These are phyloP conservation scores for Dusona sp. DNA, from an alignment of 2,888 invertebrate species.

Conservation along the genomic window DNA sequence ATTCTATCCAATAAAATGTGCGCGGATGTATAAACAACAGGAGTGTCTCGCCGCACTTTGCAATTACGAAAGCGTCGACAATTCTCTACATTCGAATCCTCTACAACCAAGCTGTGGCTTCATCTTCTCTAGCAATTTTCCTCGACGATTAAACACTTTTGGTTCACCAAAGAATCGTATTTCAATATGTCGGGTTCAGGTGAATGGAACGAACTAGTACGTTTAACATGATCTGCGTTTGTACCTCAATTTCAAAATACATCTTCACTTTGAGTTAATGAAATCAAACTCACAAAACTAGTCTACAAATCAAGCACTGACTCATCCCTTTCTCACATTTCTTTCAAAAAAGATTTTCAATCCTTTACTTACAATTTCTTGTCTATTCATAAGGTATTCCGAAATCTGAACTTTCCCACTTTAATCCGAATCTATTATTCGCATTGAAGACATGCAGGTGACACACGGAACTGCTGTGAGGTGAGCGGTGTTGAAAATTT, in stretches of 20 bases:
- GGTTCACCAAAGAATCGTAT: slow-evolving; percentile 33
- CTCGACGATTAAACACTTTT: slow-evolving; percentile 30
- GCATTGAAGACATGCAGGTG: background rate
- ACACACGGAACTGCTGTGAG: background rate
- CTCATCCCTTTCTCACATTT: background rate
- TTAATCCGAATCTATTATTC: background rate
- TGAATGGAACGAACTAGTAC: slow-evolving; percentile 1
- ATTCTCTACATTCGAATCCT: slow-evolving; percentile 24
- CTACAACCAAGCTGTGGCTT: slow-evolving; percentile 19
- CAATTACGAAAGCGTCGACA: slow-evolving; percentile 50
- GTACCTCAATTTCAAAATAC: background rate
- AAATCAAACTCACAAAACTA: background rate
- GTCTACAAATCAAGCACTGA: background rate
- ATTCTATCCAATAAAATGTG: slow-evolving; percentile 78
- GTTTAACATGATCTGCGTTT: background rate
- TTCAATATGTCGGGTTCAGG: slow-evolving; percentile 21
- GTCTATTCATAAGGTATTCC: background rate
- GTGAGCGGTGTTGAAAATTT: background rate
- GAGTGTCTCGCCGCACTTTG: slow-evolving; percentile 57
- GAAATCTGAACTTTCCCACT: background rate
- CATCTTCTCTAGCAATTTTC: slow-evolving; percentile 31
- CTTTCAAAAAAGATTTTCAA: background rate
- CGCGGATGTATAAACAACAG: slow-evolving; percentile 74
- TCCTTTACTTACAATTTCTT: background rate
- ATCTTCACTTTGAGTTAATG: background rate